Evolutionary conservation across 2,113 vertebrate species (phyloP).

Genomic region (Caranx ignobilis): DNA sequence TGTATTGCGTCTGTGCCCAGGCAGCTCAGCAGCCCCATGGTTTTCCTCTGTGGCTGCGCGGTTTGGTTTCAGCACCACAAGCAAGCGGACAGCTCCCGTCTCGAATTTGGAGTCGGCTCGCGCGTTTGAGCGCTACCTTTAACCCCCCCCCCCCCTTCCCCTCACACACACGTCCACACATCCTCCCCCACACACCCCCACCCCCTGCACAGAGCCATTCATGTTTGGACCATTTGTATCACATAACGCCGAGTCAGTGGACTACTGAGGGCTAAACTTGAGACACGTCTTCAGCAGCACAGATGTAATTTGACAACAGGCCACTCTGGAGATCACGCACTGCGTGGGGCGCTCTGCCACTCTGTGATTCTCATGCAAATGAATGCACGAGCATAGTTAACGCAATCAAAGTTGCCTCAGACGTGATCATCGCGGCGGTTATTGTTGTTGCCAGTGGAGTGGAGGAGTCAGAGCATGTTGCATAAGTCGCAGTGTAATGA

Average conservation of each 20-base stretch:
- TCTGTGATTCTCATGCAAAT: conserved; percentile 21
- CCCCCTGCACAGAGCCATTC: conserved; percentile 17
- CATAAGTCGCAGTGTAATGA: conserved; percentile 83
- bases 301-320: conserved; percentile 35
- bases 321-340: conserved; percentile 41
- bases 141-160: background rate
- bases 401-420: conserved; percentile 48
- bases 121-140: conserved; percentile 26
- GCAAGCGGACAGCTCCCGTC: conserved; percentile 69
- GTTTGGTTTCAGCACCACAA: conserved; percentile 72
- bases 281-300: conserved; percentile 28
- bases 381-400: conserved; percentile 7
- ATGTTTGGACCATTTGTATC: conserved; percentile 58
- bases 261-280: conserved; percentile 36
- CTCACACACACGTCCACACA: too few relatives aligned
- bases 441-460: conserved; percentile 48
- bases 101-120: conserved; percentile 38
- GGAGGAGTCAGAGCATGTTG: conserved; percentile 73
- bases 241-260: conserved; percentile 48
- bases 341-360: background rate
- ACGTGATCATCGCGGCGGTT: conserved; percentile 18
- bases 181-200: background rate
- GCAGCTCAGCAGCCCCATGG: background rate
- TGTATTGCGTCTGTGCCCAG: conserved; percentile 27
- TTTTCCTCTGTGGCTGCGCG: conserved; percentile 3